Conservation (phyloP, 2,113 vertebrate species). For the Coturnix japonica region DNA sequence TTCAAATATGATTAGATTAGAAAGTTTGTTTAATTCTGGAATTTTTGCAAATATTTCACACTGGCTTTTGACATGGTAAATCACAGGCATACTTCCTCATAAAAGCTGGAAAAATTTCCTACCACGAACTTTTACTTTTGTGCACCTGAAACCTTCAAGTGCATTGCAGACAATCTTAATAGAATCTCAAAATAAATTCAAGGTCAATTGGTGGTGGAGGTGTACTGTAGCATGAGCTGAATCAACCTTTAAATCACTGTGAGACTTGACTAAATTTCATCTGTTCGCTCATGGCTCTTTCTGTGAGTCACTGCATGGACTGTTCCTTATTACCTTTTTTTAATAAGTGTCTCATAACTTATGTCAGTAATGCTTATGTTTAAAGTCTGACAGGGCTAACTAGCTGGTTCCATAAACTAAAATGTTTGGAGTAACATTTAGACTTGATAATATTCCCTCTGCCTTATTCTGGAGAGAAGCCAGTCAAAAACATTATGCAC, state of each 20-base stretch:
- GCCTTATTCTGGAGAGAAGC: background rate
- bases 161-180: background rate
- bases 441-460: background rate
- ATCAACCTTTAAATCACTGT: background rate
- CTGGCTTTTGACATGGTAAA: background rate
- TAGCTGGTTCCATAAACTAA: background rate
- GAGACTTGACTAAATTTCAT: background rate
- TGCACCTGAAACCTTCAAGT: background rate
- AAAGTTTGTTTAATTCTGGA: background rate
- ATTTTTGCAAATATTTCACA: background rate
- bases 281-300: background rate
- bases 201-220: background rate
- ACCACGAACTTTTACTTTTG: background rate
- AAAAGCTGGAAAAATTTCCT: background rate
- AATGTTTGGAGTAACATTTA: background rate
- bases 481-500: background rate
- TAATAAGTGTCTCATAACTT: background rate
- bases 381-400: background rate
- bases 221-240: background rate
- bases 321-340: background rate
- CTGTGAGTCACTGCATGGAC: background rate
- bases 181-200: background rate
- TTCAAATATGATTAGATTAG: background rate
- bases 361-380: background rate
- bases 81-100: accelerated